phyloP scores from a whole-genome alignment of 2,797 vertebrate species.

The Luscinia megarhynchos region DNA sequence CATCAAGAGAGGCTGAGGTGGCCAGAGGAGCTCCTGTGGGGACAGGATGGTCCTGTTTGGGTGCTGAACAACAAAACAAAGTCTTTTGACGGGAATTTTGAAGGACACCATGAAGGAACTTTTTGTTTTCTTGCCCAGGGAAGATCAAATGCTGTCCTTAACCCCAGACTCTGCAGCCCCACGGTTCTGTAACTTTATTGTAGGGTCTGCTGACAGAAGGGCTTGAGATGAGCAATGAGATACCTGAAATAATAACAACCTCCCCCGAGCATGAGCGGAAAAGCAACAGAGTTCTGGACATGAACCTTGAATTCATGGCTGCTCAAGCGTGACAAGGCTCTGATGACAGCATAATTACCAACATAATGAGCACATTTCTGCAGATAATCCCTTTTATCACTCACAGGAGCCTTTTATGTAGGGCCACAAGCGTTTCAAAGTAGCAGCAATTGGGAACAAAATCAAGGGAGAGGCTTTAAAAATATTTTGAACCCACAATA shows the following conservation, averaged over 20 bases:
- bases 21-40: neutral
- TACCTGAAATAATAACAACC: neutral
- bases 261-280: neutral
- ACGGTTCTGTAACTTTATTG: neutral
- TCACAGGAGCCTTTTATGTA: neutral
- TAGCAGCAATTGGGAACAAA: neutral
- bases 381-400: neutral
- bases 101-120: neutral
- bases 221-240: neutral
- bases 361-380: neutral
- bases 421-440: neutral
- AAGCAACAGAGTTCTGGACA: neutral
- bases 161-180: neutral
- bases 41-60: neutral
- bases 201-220: neutral
- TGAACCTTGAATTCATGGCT: neutral
- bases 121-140: neutral
- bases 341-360: neutral
- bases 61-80: neutral
- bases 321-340: neutral
- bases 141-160: neutral
- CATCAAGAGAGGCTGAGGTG: neutral
- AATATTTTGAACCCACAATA: neutral
- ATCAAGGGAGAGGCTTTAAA: neutral
- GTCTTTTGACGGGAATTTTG: rapidly evolving